Base-by-base conservation (phyloP, 2,888 invertebrate genomes). In the Xylocampa areola region DNA sequence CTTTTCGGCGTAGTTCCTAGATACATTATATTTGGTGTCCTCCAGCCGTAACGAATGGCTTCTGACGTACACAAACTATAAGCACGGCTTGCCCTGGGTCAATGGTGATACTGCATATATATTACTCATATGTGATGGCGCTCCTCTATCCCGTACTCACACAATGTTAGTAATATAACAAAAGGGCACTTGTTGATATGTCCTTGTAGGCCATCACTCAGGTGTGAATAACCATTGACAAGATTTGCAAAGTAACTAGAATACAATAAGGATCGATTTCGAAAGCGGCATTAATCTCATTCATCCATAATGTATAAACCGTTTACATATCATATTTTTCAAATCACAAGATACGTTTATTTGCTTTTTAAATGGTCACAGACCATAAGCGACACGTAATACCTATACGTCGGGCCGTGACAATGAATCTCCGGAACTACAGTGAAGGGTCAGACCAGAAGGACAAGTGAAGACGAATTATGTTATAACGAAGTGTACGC, bases 1-100 rank as follows among this genome's bases (percentile, higher is more conserved):
- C 55, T 62, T 84, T 84, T 84, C 76, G 80, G 83, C 88, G 85
- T 89, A 86, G 82, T 87, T 91, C 90, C 91, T 85, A 85, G 73
- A 82, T 89, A 84, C 80, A 83, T 82, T 63, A 80, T 82, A 86
- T 82, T 75, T 80, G 61, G 61, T 76, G 76, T 72, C 73, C 77
- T 77, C 68, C 57, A 69, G 72, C 82, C 85, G 86, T 85, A 82
- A 85, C 89, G 76, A 85, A 89, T 85, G 58, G 58, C 55, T 72
- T 76, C 58, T 75, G 71, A 68, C 75, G 72, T 68, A 64, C 37
- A 51, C 41, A 61, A 55, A 74, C 70, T 63, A 64, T 73, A 72
- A 68, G 63, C 54, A 64, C 65, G 57, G 44, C 44, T 76, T 60
- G 67, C 65, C 67, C 67, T 60, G 65, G 68, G 70, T 70, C 63